Evolutionary conservation across 2,888 invertebrate species (phyloP).

Genomic region (Sepioteuthis lessoniana): DNA sequence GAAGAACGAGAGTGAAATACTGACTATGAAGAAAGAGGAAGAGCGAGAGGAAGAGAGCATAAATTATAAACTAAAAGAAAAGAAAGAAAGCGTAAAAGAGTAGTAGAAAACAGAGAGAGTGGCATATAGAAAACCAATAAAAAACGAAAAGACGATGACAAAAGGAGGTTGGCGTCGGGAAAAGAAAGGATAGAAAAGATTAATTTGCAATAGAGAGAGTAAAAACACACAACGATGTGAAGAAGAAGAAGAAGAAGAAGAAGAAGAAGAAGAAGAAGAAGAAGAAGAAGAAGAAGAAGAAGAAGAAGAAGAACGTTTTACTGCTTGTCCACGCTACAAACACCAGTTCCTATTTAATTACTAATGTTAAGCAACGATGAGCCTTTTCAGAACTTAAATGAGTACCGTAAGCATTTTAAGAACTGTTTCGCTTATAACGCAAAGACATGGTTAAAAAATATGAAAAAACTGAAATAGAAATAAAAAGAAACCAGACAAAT

Average conservation of each 20-base stretch:
- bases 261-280: neutral
- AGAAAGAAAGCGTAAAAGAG: too few species aligned
- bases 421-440: too few species aligned
- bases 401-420: too few species aligned
- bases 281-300: neutral
- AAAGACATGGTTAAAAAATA: neutral
- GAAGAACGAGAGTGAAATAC: too few species aligned
- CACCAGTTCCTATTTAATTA: too few species aligned
- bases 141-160: neutral
- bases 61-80: neutral
- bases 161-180: accelerated
- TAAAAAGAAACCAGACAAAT: neutral
- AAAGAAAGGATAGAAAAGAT: neutral
- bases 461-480: neutral
- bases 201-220: neutral
- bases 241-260: neutral
- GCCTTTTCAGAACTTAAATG: too few species aligned
- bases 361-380: too few species aligned
- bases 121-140: neutral
- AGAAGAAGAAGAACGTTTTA: neutral
- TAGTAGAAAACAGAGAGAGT: too few species aligned
- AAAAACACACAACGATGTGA: too few species aligned
- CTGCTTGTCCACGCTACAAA: too few species aligned
- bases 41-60: neutral
- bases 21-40: too few species aligned